Evolutionary conservation across 2,888 invertebrate genomes (phyloP).

Genomic region (Orthosia gracilis): DNA sequence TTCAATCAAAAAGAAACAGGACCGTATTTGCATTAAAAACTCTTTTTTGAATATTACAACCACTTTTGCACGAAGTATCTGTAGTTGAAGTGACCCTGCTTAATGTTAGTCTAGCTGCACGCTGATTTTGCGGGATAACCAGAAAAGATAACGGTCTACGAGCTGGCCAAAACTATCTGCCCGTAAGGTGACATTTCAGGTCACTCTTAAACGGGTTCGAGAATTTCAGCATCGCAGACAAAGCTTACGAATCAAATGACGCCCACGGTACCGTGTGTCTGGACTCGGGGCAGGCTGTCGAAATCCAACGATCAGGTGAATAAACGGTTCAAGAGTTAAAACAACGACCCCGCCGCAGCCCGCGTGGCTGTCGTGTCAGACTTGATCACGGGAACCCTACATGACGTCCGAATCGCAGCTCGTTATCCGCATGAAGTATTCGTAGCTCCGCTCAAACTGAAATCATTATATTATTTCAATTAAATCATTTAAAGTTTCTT

Average conservation of each 20-base stretch:
- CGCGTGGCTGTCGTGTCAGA: neutral
- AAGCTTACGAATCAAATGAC: neutral
- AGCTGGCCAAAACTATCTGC: too few species aligned
- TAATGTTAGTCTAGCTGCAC: neutral
- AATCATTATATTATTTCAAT: too few species aligned
- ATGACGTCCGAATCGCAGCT: neutral
- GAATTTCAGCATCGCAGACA: neutral
- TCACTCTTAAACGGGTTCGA: too few species aligned
- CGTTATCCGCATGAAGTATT: neutral
- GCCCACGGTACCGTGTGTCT: neutral
- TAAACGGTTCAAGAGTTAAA: neutral
- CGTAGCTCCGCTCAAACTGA: too few species aligned
- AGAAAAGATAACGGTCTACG: too few species aligned
- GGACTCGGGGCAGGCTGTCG: neutral
- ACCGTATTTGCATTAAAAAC: neutral
- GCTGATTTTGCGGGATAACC: neutral
- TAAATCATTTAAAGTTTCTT: too few species aligned
- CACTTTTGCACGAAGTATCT: neutral
- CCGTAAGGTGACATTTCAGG: too few species aligned
- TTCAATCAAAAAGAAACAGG: neutral
- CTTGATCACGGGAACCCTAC: neutral
- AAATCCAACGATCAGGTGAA: neutral
- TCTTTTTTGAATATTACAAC: neutral
- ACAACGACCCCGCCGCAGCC: too few species aligned
- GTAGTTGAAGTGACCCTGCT: neutral